phyloP scores from a whole-genome alignment of 2,113 vertebrate genomes.

The Bathybates hornii region DNA sequence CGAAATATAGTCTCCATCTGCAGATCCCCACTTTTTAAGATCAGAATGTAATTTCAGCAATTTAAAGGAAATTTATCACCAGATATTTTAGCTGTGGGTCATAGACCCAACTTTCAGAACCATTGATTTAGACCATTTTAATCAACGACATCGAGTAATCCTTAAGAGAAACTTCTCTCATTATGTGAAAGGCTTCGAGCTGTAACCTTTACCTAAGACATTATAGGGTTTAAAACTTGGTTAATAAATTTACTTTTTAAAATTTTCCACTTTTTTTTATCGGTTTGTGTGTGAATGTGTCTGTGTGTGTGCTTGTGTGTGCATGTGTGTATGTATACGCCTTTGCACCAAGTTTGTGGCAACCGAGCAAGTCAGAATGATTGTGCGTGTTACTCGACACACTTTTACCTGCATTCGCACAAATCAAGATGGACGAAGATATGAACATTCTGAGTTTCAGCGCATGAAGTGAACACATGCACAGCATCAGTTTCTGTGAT shows the following conservation, averaged over 20 bases:
- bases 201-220: background rate
- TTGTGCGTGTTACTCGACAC: constrained; percentile 29
- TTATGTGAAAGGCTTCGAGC: background rate
- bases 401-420: constrained; percentile 22
- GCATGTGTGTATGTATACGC: fast-evolving
- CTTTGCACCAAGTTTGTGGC: background rate
- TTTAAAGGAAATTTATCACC: background rate
- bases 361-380: background rate
- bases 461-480: constrained; percentile 42
- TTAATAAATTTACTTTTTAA: background rate
- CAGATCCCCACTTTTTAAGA: background rate
- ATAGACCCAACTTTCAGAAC: background rate
- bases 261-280: background rate
- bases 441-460: constrained; percentile 60
- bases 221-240: background rate
- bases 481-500: background rate
- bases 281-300: background rate
- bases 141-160: background rate
- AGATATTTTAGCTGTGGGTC: background rate
- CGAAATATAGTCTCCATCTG: background rate
- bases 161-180: background rate
- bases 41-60: background rate
- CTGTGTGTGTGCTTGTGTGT: background rate
- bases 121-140: background rate
- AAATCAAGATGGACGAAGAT: constrained; percentile 40